Conservation (phyloP, 2,888 invertebrate genomes). For the Peribatodes rhomboidaria region DNA sequence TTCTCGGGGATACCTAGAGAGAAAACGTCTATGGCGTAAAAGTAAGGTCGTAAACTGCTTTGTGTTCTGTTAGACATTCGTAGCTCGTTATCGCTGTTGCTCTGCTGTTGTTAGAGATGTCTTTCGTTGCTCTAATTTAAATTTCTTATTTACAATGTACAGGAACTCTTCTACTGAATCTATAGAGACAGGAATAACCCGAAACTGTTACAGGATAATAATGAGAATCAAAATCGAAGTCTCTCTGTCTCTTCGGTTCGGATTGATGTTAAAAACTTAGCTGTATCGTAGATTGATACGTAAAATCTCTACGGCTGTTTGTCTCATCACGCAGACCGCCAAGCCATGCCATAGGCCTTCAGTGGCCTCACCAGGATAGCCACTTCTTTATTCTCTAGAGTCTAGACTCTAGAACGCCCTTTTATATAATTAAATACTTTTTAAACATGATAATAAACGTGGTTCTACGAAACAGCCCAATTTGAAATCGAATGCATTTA, state of each 20-base stretch:
- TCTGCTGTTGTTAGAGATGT: slow-evolving; percentile 42
- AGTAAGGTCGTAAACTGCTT: slow-evolving; percentile 59
- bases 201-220: not conserved
- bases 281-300: no score
- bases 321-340: no score
- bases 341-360: no score
- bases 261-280: no score
- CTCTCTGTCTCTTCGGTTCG: no score
- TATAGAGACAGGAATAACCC: not conserved
- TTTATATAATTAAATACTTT: no score
- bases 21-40: slow-evolving; percentile 65
- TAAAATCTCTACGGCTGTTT: no score
- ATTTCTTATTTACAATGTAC: not conserved
- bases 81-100: slow-evolving; percentile 49
- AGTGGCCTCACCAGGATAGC: no score
- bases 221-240: not conserved
- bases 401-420: no score
- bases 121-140: slow-evolving; percentile 24
- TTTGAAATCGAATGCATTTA: slow-evolving; percentile 36
- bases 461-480: slow-evolving; percentile 1
- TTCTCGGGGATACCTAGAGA: slow-evolving; percentile 55
- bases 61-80: slow-evolving; percentile 50
- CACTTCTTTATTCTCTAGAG: no score
- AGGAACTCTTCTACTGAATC: not conserved
- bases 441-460: not conserved